These are phyloP conservation scores for Tridacna gigas DNA, from an alignment of 2,888 invertebrate genomes.

Conservation along the genomic window DNA sequence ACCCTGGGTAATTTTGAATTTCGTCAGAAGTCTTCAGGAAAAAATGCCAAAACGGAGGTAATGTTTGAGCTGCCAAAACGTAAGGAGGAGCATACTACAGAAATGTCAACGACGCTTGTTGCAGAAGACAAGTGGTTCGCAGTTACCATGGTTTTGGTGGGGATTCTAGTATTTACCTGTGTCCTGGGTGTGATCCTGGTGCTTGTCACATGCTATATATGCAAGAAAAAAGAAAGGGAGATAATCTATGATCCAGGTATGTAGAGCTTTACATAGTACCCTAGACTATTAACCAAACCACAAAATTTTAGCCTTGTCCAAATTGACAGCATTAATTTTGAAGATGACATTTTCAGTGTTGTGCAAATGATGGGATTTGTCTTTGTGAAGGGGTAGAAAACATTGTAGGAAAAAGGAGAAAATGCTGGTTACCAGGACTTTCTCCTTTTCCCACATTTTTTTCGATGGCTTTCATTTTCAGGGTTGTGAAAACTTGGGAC, in stretches of 20 bases:
- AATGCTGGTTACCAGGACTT: no score
- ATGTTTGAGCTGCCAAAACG: slow-evolving; percentile 5
- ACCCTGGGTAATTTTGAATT: slow-evolving; percentile 45
- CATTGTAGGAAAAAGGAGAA: no score
- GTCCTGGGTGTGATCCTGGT: slow-evolving; percentile 38
- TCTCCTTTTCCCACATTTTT: no score
- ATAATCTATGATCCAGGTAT: slow-evolving; percentile 61
- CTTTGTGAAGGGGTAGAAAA: no score
- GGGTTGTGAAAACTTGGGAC: no score
- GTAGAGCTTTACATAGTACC: slow-evolving; percentile 22
- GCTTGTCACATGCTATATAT: slow-evolving; percentile 47
- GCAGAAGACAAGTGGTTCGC: slow-evolving; percentile 57
- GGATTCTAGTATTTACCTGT: slow-evolving; percentile 52
- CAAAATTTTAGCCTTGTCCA: no score
- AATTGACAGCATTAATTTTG: no score
- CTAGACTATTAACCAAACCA: no score
- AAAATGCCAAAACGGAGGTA: slow-evolving; percentile 6
- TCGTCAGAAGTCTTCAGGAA: slow-evolving; percentile 6
- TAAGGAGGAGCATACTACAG: not conserved
- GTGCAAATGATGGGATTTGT: no score
- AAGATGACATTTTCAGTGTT: no score
- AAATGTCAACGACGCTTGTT: slow-evolving; percentile 40
- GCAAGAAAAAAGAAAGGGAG: slow-evolving; percentile 51
- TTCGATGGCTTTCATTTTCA: no score
- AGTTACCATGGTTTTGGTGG: slow-evolving; percentile 60